Evolutionary conservation across 2,888 invertebrate genomes (phyloP).

Genomic region (Diarsia dahlii): DNA sequence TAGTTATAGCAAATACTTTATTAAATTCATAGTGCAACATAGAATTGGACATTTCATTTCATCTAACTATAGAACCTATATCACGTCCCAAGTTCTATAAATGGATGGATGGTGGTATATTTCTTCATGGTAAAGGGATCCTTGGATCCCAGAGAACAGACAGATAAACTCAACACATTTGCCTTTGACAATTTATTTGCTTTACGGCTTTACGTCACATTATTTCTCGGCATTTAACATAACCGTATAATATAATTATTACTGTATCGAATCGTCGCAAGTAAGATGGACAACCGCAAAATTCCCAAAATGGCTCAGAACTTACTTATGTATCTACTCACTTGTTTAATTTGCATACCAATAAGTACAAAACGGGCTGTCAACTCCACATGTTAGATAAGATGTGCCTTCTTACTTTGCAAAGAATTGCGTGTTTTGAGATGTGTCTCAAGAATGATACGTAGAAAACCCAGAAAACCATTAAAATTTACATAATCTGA

Average conservation of each 20-base stretch:
- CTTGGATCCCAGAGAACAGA: not conserved
- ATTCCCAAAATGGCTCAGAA: not conserved
- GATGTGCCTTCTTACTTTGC: not conserved
- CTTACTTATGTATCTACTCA: not conserved
- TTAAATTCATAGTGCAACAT: too few relatives aligned
- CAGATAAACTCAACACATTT: too few relatives aligned
- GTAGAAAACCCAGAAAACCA: not conserved
- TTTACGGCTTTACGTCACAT: not conserved
- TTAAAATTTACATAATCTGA: not conserved
- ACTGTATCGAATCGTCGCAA: conserved; percentile 9
- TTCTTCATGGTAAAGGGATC: not conserved
- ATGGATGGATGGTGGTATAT: too few relatives aligned
- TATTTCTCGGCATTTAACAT: not conserved
- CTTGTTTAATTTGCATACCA: conserved; percentile 27
- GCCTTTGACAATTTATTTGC: too few relatives aligned
- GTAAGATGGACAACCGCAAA: not conserved
- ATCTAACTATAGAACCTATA: too few relatives aligned
- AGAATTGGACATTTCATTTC: too few relatives aligned
- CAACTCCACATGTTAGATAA: not conserved
- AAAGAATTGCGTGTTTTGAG: not conserved
- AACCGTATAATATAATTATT: too few relatives aligned
- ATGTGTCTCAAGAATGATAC: not conserved
- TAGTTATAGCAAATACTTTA: too few relatives aligned
- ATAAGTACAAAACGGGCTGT: not conserved
- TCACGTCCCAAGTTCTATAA: too few relatives aligned